Conservation (phyloP, 2,113 vertebrate genomes). For the Steatornis caripensis region DNA sequence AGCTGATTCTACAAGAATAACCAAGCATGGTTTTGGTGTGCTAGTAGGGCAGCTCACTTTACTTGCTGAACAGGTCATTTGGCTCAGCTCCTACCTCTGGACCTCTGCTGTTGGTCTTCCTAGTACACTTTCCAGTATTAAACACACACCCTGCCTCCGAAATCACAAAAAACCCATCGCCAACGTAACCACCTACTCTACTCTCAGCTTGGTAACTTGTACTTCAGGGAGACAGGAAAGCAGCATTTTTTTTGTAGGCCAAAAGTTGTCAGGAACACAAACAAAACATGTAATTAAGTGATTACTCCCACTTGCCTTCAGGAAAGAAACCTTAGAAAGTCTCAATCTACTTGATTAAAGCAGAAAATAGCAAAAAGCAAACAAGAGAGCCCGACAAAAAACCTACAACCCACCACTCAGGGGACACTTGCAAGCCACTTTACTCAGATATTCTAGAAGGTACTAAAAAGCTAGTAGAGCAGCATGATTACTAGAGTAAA, state of each 20-base stretch:
- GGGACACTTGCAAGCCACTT: neutral
- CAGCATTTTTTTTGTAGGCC: neutral
- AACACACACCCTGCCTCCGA: neutral
- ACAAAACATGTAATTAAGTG: neutral
- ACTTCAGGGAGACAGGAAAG: neutral
- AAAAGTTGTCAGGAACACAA: neutral
- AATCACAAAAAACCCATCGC: neutral
- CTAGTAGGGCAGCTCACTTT: neutral
- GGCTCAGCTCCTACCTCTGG: fast-evolving
- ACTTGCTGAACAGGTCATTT: neutral
- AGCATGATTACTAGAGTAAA: neutral
- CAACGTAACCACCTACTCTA: neutral
- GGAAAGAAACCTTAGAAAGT: neutral
- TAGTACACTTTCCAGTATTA: neutral
- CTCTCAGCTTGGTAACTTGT: neutral
- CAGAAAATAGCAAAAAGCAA: neutral
- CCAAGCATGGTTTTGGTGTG: neutral
- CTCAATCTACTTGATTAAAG: neutral
- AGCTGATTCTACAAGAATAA: neutral
- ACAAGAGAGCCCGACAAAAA: neutral
- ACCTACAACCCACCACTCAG: neutral
- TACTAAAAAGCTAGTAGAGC: neutral
- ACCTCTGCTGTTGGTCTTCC: neutral
- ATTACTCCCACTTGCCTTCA: neutral
- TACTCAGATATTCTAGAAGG: neutral